Percentiles rank a stretch among this genome's conserved stretches.
Conservation (phyloP, 2,888 invertebrate species). For the Meliscaeva auricollis region DNA sequence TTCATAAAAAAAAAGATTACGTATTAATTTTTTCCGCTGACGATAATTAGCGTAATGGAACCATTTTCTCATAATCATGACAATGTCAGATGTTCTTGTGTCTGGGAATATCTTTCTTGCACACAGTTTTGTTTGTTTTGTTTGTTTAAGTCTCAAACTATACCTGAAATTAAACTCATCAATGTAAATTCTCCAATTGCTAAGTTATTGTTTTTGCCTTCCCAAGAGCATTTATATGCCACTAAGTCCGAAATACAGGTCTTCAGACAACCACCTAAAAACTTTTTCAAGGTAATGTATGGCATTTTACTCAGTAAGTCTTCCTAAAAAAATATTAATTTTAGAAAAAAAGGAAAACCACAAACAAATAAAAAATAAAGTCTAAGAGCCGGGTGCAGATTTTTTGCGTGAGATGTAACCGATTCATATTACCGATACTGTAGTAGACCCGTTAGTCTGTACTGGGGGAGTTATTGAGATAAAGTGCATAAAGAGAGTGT, state of each 20-base stretch:
- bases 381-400: no score
- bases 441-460: no score
- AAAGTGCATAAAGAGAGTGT: no score
- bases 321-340: not conserved
- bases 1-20: not conserved
- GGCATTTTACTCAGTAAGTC: not conserved
- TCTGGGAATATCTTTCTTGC: not conserved
- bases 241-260: not conserved
- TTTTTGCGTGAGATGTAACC: no score
- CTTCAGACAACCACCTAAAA: not conserved
- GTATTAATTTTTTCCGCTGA: not conserved
- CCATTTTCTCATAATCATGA: not conserved
- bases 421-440: no score
- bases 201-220: slow-evolving; percentile 2
- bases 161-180: slow-evolving; percentile 1
- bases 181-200: slow-evolving; percentile 7
- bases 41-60: slow-evolving; percentile 18
- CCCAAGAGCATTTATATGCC: slow-evolving; percentile 5
- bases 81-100: not conserved
- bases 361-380: not conserved
- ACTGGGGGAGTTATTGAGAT: no score
- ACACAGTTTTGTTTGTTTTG: no score
- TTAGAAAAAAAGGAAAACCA: no score
- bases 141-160: not conserved
- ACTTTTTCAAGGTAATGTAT: slow-evolving; percentile 3